Percentiles rank a stretch among this genome's conserved stretches.
These are phyloP conservation scores for Adela reaumurella DNA, from an alignment of 2,888 invertebrate genomes.

Conservation along the genomic window DNA sequence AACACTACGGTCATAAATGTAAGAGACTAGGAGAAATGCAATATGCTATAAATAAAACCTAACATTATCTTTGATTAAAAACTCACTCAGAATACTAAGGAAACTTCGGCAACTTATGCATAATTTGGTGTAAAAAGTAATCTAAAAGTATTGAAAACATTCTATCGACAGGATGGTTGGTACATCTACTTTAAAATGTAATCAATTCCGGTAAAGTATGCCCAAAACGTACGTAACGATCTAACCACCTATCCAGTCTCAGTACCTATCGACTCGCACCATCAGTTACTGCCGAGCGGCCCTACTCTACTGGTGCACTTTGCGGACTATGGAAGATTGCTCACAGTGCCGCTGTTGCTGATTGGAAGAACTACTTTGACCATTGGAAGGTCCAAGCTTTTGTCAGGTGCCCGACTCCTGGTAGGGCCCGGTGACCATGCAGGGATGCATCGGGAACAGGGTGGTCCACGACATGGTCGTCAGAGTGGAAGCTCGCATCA, in stretches of 20 bases:
- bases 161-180: neutral
- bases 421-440: conserved; percentile 82
- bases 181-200: neutral
- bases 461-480: conserved; percentile 84
- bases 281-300: neutral
- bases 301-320: neutral
- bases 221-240: neutral
- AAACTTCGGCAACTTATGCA: neutral
- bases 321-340: neutral
- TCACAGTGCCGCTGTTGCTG: neutral
- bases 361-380: neutral
- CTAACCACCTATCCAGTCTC: too few relatives aligned
- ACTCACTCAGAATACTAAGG: conserved; percentile 40
- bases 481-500: conserved; percentile 61
- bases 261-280: neutral
- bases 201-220: neutral
- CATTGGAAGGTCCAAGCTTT: conserved; percentile 4
- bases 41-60: conserved; percentile 50
- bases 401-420: conserved; percentile 62
- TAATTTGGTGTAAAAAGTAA: neutral
- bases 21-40: conserved; percentile 54
- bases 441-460: conserved; percentile 82
- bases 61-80: conserved; percentile 53
- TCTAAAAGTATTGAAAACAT: neutral
- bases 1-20: conserved; percentile 41